phyloP scores from a whole-genome alignment of 2,888 invertebrate genomes.

The Diarsia mendica region DNA sequence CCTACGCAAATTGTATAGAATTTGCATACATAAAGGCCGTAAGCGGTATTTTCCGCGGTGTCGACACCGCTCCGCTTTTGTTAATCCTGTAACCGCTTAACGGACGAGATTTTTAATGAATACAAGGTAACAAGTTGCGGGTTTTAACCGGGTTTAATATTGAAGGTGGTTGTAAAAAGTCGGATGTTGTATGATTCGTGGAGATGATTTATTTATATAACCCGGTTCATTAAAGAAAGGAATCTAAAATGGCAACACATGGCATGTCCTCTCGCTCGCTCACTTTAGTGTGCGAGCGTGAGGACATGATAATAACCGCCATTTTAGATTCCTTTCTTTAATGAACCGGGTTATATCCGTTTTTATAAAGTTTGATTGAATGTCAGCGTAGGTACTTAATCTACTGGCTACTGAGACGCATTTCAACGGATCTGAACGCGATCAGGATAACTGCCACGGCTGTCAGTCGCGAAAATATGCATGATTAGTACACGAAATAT shows the following conservation, averaged over 20 bases:
- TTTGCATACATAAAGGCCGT: conserved; percentile 57
- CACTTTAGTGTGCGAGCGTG: too few species aligned
- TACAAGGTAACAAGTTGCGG: conserved; percentile 27
- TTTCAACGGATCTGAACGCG: background rate
- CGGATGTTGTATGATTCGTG: background rate
- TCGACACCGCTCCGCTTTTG: conserved; percentile 56
- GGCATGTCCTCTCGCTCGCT: too few species aligned
- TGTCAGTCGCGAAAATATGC: background rate
- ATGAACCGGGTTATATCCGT: too few species aligned
- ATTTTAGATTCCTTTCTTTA: too few species aligned
- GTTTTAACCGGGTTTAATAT: conserved; percentile 13
- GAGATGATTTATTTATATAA: background rate
- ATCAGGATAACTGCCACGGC: background rate
- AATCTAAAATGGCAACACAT: too few species aligned
- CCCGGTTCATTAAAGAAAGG: too few species aligned
- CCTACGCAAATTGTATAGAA: conserved; percentile 56
- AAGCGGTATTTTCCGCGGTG: conserved; percentile 55
- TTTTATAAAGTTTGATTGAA: background rate
- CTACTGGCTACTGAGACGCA: background rate
- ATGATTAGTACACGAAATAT: background rate
- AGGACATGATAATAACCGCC: too few species aligned
- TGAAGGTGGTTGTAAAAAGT: conserved; percentile 12
- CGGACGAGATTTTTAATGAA: conserved; percentile 59
- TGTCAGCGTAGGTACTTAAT: background rate
- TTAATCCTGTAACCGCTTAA: conserved; percentile 56